A percentile compares a stretch with the other conserved stretches of the same genome.
These are phyloP conservation scores for Ceramica pisi DNA, from an alignment of 2,888 invertebrate genomes.

Conservation along the genomic window DNA sequence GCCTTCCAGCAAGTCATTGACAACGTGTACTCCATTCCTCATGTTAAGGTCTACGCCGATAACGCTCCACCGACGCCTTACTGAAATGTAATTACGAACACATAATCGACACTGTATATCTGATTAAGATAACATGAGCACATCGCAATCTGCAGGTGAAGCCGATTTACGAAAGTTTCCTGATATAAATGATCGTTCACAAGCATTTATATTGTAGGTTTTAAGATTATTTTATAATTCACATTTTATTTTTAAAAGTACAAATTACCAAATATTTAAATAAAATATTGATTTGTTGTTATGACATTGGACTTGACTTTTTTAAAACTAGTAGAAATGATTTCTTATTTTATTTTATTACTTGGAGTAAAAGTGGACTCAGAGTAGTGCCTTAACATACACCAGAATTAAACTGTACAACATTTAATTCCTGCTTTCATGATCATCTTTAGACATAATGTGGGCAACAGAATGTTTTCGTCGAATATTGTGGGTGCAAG, in stretches of 20 bases:
- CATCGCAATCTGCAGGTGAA: background rate
- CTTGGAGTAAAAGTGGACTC: no score
- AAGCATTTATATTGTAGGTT: background rate
- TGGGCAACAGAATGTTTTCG: no score
- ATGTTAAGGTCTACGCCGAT: slow-evolving; percentile 80
- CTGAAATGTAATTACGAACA: background rate
- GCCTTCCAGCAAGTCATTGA: slow-evolving; percentile 76
- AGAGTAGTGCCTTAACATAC: no score
- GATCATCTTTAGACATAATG: no score
- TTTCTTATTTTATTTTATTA: no score
- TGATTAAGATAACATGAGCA: background rate
- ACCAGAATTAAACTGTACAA: no score
- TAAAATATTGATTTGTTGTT: no score
- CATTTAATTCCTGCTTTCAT: no score
- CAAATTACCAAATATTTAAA: no score
- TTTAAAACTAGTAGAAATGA: no score
- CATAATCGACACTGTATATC: background rate
- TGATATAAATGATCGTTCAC: background rate
- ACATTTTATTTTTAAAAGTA: slow-evolving; percentile 8
- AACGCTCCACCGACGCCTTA: slow-evolving; percentile 52
- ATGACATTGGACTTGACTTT: no score
- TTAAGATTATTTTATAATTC: background rate
- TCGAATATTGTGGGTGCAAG: no score
- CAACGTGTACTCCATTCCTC: slow-evolving; percentile 73
- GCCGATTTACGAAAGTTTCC: background rate